Evolutionary conservation across 2,113 vertebrate genomes (phyloP).

Genomic region (Meriones unguiculatus): DNA sequence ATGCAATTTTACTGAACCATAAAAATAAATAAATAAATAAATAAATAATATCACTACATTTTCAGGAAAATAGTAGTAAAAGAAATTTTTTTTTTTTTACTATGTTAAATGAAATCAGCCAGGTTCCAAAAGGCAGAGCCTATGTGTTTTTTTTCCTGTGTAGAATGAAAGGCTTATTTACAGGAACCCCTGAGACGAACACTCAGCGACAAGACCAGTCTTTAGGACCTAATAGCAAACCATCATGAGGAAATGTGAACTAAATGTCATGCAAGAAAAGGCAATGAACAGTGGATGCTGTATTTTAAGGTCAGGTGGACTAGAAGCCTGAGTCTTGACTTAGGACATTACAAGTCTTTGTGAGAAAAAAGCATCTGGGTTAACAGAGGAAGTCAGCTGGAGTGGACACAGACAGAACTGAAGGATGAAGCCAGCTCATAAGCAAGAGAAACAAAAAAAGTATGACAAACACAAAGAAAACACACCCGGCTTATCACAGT

Average conservation of each 20-base stretch:
- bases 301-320: not conserved
- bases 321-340: not conserved
- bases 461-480: too few species aligned
- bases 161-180: not conserved
- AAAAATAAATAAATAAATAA: not conserved
- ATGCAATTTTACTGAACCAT: not conserved
- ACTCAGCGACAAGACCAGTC: not conserved
- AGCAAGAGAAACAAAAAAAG: not conserved
- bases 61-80: not conserved
- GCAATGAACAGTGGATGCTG: not conserved
- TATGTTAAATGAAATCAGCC: not conserved
- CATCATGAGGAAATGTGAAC: not conserved
- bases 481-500: not conserved
- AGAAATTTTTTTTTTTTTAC: not conserved
- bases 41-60: not conserved
- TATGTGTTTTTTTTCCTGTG: not conserved
- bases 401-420: not conserved
- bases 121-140: not conserved
- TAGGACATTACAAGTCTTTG: not conserved
- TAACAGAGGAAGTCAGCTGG: not conserved
- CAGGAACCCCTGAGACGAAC: not conserved
- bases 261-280: conserved; percentile 29
- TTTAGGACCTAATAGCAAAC: not conserved
- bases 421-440: not conserved
- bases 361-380: not conserved